Conservation (phyloP, 1,140 invertebrate species). For the Lucilia cuprina region DNA sequence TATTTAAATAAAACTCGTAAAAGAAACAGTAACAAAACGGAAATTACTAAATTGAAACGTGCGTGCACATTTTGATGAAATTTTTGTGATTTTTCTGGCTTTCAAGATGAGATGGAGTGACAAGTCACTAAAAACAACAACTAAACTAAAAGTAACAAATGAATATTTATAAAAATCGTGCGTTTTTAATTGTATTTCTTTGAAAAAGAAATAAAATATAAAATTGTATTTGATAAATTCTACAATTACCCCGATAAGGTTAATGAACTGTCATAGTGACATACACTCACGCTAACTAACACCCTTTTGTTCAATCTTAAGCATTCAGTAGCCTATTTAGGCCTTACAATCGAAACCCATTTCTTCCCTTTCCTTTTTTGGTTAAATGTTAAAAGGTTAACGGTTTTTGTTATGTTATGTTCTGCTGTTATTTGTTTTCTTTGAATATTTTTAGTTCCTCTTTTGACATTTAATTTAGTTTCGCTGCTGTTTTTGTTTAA, state of each 20-base stretch:
- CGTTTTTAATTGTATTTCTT: neutral
- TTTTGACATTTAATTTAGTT: neutral
- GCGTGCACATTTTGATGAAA: neutral
- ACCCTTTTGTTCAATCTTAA: too few species aligned
- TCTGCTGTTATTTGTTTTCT: neutral
- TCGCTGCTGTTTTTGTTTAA: neutral
- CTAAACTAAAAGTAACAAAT: neutral
- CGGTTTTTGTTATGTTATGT: neutral
- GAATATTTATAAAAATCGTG: neutral
- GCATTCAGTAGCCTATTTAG: too few species aligned
- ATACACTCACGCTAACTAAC: neutral
- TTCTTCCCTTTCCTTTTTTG: neutral
- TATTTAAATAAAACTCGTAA: neutral
- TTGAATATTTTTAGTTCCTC: conserved; percentile 5
- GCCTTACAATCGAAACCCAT: too few species aligned
- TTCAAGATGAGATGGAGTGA: neutral
- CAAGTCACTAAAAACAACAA: neutral
- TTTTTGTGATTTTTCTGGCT: neutral
- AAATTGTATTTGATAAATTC: neutral
- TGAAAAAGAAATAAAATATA: neutral
- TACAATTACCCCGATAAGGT: neutral
- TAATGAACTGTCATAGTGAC: conserved; percentile 14
- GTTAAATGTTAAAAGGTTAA: neutral
- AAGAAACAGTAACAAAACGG: neutral
- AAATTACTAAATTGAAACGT: neutral